A percentile compares a stretch with the other conserved stretches of the same genome.
Evolutionary conservation across 2,888 invertebrate species (phyloP).

Genomic region (Deilephila porcellus): DNA sequence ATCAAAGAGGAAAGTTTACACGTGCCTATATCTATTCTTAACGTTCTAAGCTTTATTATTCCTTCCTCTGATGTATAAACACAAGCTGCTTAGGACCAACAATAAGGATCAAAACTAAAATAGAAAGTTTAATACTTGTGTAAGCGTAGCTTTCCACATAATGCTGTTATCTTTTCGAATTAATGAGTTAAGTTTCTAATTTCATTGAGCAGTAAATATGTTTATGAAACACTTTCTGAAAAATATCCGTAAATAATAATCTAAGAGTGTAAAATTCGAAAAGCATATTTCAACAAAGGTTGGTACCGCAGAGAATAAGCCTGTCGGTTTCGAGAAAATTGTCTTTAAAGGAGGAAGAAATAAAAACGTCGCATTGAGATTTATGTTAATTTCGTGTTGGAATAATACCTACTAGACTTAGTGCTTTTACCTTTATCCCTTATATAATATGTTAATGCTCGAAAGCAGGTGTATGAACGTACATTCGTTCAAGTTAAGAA

Average conservation of each 20-base stretch:
- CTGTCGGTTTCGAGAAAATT: constrained; percentile 45
- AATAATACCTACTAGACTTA: constrained; percentile 47
- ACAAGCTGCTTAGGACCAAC: too few species aligned
- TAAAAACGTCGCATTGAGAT: constrained; percentile 49
- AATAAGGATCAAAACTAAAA: too few species aligned
- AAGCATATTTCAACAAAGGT: constrained; percentile 31
- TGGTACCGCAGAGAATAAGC: constrained; percentile 38
- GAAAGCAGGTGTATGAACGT: constrained; percentile 58
- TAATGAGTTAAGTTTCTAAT: too few species aligned
- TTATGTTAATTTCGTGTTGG: constrained; percentile 52
- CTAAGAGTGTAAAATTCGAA: not conserved
- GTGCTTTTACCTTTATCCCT: constrained; percentile 47
- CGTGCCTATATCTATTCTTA: too few species aligned
- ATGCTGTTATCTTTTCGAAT: too few species aligned
- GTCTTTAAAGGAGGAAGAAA: constrained; percentile 45
- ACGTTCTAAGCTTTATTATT: too few species aligned
- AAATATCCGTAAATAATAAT: not conserved
- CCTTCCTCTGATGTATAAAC: too few species aligned
- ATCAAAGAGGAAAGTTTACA: too few species aligned
- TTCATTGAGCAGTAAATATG: not conserved
- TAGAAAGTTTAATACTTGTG: too few species aligned
- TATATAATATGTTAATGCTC: constrained; percentile 55
- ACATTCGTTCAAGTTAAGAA: constrained; percentile 62
- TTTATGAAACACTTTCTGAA: not conserved
- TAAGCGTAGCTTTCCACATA: too few species aligned